A percentile compares a stretch with the other conserved stretches of the same genome.
phyloP scores from a whole-genome alignment of 2,113 vertebrate genomes.

The Otolemur garnettii region DNA sequence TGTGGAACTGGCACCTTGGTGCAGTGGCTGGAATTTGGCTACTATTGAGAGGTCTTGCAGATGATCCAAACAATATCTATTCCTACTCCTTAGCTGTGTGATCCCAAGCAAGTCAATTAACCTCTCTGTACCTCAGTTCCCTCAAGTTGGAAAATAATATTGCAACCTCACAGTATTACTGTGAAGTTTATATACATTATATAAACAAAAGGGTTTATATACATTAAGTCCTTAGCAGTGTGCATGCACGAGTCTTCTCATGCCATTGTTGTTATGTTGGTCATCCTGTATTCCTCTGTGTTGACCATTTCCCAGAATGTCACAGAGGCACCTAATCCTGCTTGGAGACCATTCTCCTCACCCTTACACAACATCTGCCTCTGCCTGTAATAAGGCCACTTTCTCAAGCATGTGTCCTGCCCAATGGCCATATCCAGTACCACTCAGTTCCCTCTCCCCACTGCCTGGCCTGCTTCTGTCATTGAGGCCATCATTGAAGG shows the following conservation, averaged over 20 bases:
- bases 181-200: neutral
- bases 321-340: neutral
- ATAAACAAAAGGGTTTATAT: neutral
- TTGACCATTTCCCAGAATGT: neutral
- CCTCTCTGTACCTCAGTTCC: neutral
- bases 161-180: neutral
- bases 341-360: neutral
- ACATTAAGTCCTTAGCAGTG: neutral
- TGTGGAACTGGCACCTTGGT: neutral
- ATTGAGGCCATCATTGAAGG: neutral
- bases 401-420: neutral
- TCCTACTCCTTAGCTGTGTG: neutral
- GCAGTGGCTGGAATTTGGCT: neutral
- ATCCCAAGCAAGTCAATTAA: constrained; percentile 2
- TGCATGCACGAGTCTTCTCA: neutral
- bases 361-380: neutral
- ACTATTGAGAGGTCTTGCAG: neutral
- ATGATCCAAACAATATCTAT: neutral
- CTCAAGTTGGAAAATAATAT: neutral
- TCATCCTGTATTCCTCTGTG: neutral
- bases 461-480: neutral
- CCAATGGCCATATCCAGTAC: neutral
- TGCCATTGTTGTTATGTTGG: neutral
- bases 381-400: neutral
- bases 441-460: neutral